Conservation (phyloP, 2,888 invertebrate species). For the Apodemia hepburni region DNA sequence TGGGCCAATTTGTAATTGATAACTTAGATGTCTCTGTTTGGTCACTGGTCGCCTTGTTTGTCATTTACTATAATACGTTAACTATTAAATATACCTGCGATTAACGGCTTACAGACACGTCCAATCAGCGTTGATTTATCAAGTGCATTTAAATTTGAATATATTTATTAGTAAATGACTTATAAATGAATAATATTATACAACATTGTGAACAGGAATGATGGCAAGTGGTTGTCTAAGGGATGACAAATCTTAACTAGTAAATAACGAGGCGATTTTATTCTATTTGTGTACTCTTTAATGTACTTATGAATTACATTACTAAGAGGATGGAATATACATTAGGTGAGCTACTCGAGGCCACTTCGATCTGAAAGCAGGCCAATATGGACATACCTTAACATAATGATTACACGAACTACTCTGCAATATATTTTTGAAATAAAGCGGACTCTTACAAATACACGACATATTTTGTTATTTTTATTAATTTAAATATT, state of each 20-base stretch:
- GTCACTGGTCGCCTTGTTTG: neutral
- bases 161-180: slow-evolving; percentile 47
- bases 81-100: neutral
- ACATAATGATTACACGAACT: slow-evolving; percentile 48
- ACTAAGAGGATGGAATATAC: slow-evolving; percentile 79
- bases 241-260: slow-evolving; percentile 59
- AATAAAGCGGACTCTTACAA: slow-evolving; percentile 35
- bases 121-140: slow-evolving; percentile 54
- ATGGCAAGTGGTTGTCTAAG: slow-evolving; percentile 63
- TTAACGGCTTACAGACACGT: slow-evolving; percentile 26
- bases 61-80: neutral
- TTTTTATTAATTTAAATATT: too few species aligned
- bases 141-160: slow-evolving; percentile 58
- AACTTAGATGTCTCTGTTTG: neutral
- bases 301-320: slow-evolving; percentile 71
- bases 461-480: neutral
- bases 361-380: slow-evolving; percentile 44
- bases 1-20: neutral
- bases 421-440: slow-evolving; percentile 53
- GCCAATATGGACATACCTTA: slow-evolving; percentile 53
- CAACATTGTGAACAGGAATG: slow-evolving; percentile 61
- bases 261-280: slow-evolving; percentile 61
- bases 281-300: slow-evolving; percentile 67
- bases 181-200: slow-evolving; percentile 67
- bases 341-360: slow-evolving; percentile 70